These are phyloP conservation scores for Pseudachorutes palmiensis DNA, from an alignment of 1,140 invertebrate species.

Conservation along the genomic window DNA sequence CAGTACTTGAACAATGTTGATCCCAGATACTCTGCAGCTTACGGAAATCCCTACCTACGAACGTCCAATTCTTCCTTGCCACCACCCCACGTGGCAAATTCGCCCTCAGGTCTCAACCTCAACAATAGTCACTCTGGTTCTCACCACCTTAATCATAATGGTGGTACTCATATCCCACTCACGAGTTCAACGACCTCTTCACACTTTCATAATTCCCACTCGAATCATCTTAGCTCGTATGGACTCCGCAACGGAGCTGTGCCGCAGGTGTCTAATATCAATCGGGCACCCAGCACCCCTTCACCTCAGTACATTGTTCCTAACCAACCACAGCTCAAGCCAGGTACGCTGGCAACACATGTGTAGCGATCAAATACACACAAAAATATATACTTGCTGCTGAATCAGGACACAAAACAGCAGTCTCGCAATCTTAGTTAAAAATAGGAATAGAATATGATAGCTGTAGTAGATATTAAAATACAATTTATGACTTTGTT, in stretches of 20 bases:
- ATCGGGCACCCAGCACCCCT: conserved; percentile 44
- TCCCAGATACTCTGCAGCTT: conserved; percentile 74
- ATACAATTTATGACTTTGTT: too few relatives aligned
- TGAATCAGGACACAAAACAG: too few relatives aligned
- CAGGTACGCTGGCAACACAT: conserved; percentile 52
- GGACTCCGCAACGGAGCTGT: conserved; percentile 48
- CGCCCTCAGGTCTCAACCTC: conserved; percentile 12
- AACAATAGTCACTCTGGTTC: conserved; percentile 18
- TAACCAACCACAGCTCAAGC: conserved; percentile 47
- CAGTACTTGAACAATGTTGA: conserved; percentile 60
- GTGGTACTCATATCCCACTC: conserved; percentile 21
- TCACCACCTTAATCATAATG: conserved; percentile 23
- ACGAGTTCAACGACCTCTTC: conserved; percentile 10
- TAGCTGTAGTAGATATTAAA: too few relatives aligned
- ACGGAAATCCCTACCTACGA: conserved; percentile 77
- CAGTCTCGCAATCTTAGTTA: too few relatives aligned
- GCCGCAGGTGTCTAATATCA: conserved; percentile 44
- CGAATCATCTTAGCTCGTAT: conserved; percentile 38
- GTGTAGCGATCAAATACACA: too few relatives aligned
- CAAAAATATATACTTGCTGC: too few relatives aligned
- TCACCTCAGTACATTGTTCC: conserved; percentile 48
- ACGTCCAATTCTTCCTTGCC: conserved; percentile 47
- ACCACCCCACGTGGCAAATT: conserved; percentile 39
- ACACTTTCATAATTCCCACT: conserved; percentile 29
- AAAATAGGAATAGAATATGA: too few relatives aligned